These are phyloP conservation scores for Eudemis profundana DNA, from an alignment of 2,888 invertebrate genomes.

Conservation along the genomic window DNA sequence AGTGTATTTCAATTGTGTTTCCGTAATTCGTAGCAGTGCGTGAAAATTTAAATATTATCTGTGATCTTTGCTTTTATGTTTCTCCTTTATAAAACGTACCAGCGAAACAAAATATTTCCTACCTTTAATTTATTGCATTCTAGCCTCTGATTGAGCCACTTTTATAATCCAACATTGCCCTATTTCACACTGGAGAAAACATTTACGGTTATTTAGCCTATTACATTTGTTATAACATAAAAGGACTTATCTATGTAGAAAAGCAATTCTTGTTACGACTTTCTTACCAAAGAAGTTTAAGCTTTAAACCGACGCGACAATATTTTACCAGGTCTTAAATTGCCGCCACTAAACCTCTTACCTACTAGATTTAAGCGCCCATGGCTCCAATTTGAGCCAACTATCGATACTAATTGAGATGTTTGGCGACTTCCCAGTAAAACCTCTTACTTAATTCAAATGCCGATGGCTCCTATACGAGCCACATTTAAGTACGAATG, in stretches of 20 bases:
- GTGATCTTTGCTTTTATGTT: too few species aligned
- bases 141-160: neutral
- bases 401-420: neutral
- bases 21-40: too few species aligned
- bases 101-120: neutral
- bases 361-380: neutral
- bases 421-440: neutral
- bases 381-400: slow-evolving; percentile 5
- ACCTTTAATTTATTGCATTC: neutral
- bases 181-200: slow-evolving; percentile 31
- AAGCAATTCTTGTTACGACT: neutral
- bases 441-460: slow-evolving; percentile 7
- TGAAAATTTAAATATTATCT: too few species aligned
- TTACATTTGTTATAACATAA: neutral
- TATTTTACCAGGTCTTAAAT: slow-evolving; percentile 38
- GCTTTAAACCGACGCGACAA: slow-evolving; percentile 32
- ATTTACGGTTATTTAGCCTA: slow-evolving; percentile 32
- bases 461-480: neutral
- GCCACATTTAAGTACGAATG: neutral
- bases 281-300: neutral
- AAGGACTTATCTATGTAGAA: slow-evolving; percentile 1
- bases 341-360: slow-evolving; percentile 29
- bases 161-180: slow-evolving; percentile 28
- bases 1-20: too few species aligned
- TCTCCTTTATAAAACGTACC: too few species aligned